Conservation (phyloP, 37 sponge, comb jelly and placozoan species). For the Theonella swinhoei region DNA sequence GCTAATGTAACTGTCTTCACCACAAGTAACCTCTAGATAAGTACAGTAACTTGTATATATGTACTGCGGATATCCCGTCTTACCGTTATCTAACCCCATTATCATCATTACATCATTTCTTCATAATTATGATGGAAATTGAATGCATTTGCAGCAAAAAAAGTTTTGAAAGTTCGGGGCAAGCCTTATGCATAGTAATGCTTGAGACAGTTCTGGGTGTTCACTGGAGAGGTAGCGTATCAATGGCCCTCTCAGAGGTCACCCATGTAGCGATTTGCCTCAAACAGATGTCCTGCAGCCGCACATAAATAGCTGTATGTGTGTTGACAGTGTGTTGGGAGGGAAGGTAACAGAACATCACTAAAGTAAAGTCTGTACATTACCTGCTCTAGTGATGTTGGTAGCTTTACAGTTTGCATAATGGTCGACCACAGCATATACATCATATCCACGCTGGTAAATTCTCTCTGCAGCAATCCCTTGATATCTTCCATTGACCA, state of each 20-base stretch:
- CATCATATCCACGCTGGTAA: conserved; percentile 51
- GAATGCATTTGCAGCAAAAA: too few species aligned
- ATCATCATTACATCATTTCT: too few species aligned
- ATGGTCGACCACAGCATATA: conserved; percentile 86
- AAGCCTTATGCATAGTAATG: not conserved
- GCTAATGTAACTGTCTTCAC: too few species aligned
- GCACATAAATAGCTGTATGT: conserved; percentile 50
- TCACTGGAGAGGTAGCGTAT: conserved; percentile 40
- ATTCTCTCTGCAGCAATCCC: conserved; percentile 65
- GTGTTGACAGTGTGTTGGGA: not conserved
- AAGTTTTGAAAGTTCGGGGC: too few species aligned
- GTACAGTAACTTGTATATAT: too few species aligned
- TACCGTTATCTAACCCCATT: too few species aligned
- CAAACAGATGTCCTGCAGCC: conserved; percentile 51
- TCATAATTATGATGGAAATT: too few species aligned
- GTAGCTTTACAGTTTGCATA: conserved; percentile 86
- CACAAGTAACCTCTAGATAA: too few species aligned
- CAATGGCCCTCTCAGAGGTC: not conserved
- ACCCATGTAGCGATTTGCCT: conserved; percentile 29
- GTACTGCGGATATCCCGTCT: too few species aligned
- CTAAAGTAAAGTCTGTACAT: not conserved
- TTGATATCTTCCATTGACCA: conserved; percentile 69
- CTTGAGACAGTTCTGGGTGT: conserved; percentile 19
- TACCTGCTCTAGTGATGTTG: conserved; percentile 74
- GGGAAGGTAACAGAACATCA: not conserved